These are phyloP conservation scores for Caprella mutica DNA, from an alignment of 2,888 invertebrate species.

Conservation along the genomic window DNA sequence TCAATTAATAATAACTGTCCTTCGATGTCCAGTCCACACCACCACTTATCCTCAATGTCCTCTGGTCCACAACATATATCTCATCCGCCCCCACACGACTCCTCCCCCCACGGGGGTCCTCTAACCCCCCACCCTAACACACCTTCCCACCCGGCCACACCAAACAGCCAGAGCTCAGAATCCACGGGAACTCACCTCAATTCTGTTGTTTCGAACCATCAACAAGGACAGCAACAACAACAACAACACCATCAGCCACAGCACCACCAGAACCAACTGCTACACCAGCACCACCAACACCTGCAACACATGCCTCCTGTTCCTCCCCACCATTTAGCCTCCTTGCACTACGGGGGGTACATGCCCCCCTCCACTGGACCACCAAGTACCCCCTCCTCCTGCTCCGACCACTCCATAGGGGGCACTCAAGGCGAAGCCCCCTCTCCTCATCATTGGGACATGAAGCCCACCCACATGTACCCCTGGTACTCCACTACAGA, in stretches of 20 bases:
- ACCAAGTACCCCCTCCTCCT: constrained; percentile 15
- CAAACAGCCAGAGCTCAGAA: constrained; percentile 4
- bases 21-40: not conserved
- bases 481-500: constrained; percentile 32
- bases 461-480: constrained; percentile 33
- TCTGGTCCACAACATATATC: constrained; percentile 4
- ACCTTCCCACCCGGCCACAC: constrained; percentile 6
- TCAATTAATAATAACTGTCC: not conserved
- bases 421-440: constrained; percentile 21
- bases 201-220: not conserved
- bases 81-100: constrained; percentile 7
- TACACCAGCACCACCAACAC: constrained; percentile 2
- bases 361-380: constrained; percentile 23
- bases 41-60: not conserved
- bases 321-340: constrained; percentile 7
- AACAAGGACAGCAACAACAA: constrained; percentile 2
- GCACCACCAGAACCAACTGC: constrained; percentile 4
- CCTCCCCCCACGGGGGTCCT: constrained; percentile 7
- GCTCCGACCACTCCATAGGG: constrained; percentile 12
- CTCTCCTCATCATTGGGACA: constrained; percentile 28
- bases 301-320: constrained; percentile 3
- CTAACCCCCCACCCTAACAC: constrained; percentile 13
- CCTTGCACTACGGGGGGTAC: constrained; percentile 9
- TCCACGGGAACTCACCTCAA: not conserved
- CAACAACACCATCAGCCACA: constrained; percentile 7